Percentiles rank a stretch among this genome's conserved stretches.
Evolutionary conservation across 2,113 vertebrate species (phyloP).

Genomic region (Albula glossodonta): DNA sequence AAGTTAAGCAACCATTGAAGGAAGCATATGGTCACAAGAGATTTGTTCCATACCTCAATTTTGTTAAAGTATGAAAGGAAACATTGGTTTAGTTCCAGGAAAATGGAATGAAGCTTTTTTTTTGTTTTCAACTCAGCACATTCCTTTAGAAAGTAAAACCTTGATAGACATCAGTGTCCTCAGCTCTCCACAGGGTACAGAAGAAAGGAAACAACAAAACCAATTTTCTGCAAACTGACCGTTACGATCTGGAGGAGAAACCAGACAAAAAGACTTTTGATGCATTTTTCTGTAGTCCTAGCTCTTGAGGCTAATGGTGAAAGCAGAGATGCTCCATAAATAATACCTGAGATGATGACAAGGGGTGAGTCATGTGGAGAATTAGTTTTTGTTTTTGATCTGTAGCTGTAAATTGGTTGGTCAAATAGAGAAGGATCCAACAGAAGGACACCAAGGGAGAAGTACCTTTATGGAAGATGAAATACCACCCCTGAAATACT

Average conservation of each 20-base stretch:
- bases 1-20: conserved; percentile 8
- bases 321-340: background rate
- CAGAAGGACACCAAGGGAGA: too few species aligned
- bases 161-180: background rate
- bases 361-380: background rate
- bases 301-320: background rate
- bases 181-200: background rate
- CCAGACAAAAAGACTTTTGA: background rate
- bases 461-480: too few species aligned
- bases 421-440: too few species aligned
- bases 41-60: conserved; percentile 1
- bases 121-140: background rate
- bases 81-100: background rate
- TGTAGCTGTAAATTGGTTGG: too few species aligned
- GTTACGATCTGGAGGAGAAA: background rate
- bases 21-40: background rate
- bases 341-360: background rate
- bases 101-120: background rate
- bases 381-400: background rate
- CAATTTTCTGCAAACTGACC: background rate
- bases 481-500: too few species aligned
- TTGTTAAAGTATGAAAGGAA: background rate
- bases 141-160: background rate
- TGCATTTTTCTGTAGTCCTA: background rate
- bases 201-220: background rate